phyloP scores from a whole-genome alignment of 2,797 vertebrate genomes.

The Taenioides sp. region DNA sequence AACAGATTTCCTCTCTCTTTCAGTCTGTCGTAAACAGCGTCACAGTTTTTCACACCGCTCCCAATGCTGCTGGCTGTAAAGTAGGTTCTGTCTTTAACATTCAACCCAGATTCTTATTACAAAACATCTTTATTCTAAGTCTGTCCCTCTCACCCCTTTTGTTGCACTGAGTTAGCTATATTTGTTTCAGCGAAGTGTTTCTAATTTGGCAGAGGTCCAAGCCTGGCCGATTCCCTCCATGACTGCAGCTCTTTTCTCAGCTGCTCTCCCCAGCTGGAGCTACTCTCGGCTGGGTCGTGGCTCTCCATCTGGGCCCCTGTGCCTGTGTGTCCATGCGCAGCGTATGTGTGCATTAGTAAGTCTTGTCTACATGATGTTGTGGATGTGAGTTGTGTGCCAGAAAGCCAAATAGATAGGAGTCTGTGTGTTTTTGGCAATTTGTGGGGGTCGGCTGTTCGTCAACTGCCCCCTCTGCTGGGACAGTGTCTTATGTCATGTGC shows the following conservation, averaged over 20 bases:
- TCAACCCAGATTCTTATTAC: slow-evolving; percentile 59
- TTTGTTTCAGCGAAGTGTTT: slow-evolving; percentile 82
- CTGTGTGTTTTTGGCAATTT: slow-evolving; percentile 48
- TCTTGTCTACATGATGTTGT: slow-evolving; percentile 43
- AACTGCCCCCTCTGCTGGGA: slow-evolving; percentile 44
- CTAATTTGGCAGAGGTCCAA: slow-evolving; percentile 79
- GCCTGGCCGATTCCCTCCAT: slow-evolving; percentile 75
- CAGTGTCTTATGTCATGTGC: slow-evolving; percentile 34
- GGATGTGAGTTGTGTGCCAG: slow-evolving; percentile 36
- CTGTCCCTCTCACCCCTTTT: slow-evolving; percentile 34
- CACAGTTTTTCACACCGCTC: slow-evolving; percentile 45
- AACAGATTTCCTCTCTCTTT: slow-evolving; percentile 50
- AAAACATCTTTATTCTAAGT: slow-evolving; percentile 40
- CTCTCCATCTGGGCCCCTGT: slow-evolving; percentile 80
- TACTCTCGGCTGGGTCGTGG: slow-evolving; percentile 74
- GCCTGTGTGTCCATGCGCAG: slow-evolving; percentile 27
- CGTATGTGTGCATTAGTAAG: slow-evolving; percentile 22
- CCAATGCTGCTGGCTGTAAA: slow-evolving; percentile 38
- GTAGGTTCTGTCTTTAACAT: slow-evolving; percentile 57
- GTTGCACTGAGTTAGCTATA: slow-evolving; percentile 69
- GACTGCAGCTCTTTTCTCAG: slow-evolving; percentile 83
- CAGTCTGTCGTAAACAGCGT: slow-evolving; percentile 47
- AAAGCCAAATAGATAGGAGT: slow-evolving; percentile 50
- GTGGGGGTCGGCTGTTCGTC: slow-evolving; percentile 52
- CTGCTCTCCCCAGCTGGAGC: slow-evolving; percentile 82